Conservation (phyloP, 2,888 invertebrate genomes). For the Torymus texanus region DNA sequence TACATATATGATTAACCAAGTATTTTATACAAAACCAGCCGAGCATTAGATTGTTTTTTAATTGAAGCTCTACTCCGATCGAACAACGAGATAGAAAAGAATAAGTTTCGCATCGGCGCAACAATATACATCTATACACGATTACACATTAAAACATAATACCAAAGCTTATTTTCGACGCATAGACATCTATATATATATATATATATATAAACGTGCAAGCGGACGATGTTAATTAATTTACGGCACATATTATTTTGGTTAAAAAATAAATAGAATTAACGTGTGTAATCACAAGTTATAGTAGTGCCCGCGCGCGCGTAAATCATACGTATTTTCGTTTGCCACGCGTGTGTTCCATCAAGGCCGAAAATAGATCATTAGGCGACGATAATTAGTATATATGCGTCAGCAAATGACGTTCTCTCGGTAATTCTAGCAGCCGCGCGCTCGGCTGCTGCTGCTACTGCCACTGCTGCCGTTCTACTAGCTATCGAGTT, state of each 20-base stretch:
- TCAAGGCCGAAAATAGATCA: conserved; percentile 59
- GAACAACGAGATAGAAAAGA: neutral
- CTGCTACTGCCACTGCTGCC: too few relatives aligned
- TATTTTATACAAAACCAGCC: too few relatives aligned
- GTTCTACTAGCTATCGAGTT: neutral
- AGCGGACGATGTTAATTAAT: conserved; percentile 43
- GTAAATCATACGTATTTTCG: conserved; percentile 56
- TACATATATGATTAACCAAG: too few relatives aligned
- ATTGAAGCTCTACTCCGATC: too few relatives aligned
- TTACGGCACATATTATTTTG: conserved; percentile 48
- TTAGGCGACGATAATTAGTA: conserved; percentile 59
- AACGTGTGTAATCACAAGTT: conserved; percentile 54
- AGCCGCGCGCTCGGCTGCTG: neutral
- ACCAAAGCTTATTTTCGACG: conserved; percentile 31
- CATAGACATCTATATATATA: too few relatives aligned
- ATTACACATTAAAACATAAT: conserved; percentile 4
- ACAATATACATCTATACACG: too few relatives aligned
- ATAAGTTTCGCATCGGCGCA: neutral
- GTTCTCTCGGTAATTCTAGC: conserved; percentile 48
- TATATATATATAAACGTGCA: too few relatives aligned
- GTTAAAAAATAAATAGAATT: conserved; percentile 52
- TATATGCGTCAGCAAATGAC: conserved; percentile 59
- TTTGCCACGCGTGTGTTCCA: conserved; percentile 47
- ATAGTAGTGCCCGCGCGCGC: conserved; percentile 47
- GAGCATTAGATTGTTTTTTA: too few relatives aligned